These are phyloP conservation scores for Heliothis virescens DNA, from an alignment of 1,140 invertebrate genomes.

Conservation along the genomic window DNA sequence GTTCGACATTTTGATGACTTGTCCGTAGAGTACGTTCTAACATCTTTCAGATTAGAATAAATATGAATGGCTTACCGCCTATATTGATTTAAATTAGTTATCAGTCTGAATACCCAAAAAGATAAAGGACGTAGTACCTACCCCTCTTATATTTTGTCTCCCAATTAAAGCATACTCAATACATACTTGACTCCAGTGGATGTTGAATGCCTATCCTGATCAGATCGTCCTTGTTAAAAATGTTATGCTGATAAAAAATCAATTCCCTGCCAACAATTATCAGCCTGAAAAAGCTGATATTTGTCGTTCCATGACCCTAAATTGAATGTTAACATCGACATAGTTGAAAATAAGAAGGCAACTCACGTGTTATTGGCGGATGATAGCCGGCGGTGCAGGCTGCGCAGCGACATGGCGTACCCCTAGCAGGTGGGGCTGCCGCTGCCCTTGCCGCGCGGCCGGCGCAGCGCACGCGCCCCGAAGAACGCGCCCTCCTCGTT, in stretches of 20 bases:
- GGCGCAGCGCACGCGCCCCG: constrained; percentile 83
- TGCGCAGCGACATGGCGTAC: constrained; percentile 87
- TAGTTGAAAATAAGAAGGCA: background rate
- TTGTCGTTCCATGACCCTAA: no score
- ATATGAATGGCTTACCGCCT: constrained; percentile 49
- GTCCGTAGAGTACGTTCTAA: constrained; percentile 52
- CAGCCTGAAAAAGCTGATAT: no score
- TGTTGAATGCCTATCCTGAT: no score
- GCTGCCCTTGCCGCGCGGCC: constrained; percentile 82
- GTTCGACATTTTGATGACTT: constrained; percentile 65
- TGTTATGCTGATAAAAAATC: no score
- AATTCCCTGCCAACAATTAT: no score
- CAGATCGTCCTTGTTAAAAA: no score
- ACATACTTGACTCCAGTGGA: no score
- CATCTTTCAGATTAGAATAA: constrained; percentile 58
- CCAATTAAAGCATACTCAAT: no score
- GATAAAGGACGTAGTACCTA: background rate
- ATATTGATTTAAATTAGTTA: constrained; percentile 33
- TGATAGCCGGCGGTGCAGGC: constrained; percentile 85
- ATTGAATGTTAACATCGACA: background rate
- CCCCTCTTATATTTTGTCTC: no score
- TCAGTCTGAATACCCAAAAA: background rate
- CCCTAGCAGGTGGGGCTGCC: constrained; percentile 85
- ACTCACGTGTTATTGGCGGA: constrained; percentile 84
- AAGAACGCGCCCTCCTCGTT: constrained; percentile 86